phyloP scores from a whole-genome alignment of 2,888 invertebrate species.

The Stenodema calcarata region DNA sequence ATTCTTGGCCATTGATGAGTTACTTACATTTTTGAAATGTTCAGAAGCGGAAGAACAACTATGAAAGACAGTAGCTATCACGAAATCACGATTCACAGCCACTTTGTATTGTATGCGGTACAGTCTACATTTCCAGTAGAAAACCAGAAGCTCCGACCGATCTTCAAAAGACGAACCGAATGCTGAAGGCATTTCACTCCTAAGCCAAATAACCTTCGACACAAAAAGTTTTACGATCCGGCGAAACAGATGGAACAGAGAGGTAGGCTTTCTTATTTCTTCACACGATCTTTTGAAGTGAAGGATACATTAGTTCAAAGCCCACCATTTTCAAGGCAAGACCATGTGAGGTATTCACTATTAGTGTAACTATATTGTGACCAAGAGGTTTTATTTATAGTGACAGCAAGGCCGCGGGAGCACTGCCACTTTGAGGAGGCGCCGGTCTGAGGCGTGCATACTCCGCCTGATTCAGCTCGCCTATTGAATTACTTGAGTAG shows the following conservation, averaged over 20 bases:
- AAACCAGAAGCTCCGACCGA: not conserved
- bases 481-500: constrained; percentile 33
- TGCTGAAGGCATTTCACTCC: not conserved
- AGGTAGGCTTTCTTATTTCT: not conserved
- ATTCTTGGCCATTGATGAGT: too few relatives aligned
- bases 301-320: not conserved
- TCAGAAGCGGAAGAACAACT: too few relatives aligned
- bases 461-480: not conserved
- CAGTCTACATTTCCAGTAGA: not conserved
- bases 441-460: constrained; percentile 16
- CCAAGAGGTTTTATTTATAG: constrained; percentile 35
- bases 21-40: too few relatives aligned
- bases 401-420: constrained; percentile 20
- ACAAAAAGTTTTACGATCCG: not conserved
- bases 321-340: not conserved
- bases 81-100: too few relatives aligned
- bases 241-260: not conserved
- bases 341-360: constrained; percentile 21
- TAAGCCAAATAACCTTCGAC: not conserved
- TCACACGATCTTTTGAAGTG: not conserved
- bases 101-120: too few relatives aligned
- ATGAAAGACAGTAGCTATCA: too few relatives aligned
- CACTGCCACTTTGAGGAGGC: constrained; percentile 38
- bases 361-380: constrained; percentile 37
- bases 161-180: not conserved